These are phyloP conservation scores for Eulemur mongoz DNA, from an alignment of 2,797 vertebrate genomes.

Conservation along the genomic window DNA sequence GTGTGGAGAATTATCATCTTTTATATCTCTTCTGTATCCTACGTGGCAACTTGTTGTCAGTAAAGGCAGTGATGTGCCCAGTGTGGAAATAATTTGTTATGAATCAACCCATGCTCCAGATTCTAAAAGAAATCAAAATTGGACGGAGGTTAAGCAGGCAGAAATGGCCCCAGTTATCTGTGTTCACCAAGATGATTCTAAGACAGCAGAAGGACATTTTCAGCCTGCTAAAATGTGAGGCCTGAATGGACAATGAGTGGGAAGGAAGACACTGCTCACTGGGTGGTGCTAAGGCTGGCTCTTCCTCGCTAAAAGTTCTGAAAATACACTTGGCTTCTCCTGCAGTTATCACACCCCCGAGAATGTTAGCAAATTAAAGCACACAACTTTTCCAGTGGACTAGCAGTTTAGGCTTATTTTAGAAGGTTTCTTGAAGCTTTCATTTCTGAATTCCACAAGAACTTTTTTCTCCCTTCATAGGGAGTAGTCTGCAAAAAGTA, in stretches of 20 bases:
- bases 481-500: not conserved
- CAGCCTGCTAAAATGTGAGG: not conserved
- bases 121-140: not conserved
- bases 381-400: not conserved
- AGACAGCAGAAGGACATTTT: not conserved
- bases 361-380: slow-evolving; percentile 32
- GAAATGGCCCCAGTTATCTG: not conserved
- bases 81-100: not conserved
- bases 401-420: slow-evolving; percentile 13
- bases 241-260: not conserved
- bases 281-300: not conserved
- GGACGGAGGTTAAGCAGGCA: not conserved
- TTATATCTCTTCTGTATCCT: not conserved
- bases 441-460: slow-evolving; percentile 34
- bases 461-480: not conserved
- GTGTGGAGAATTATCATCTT: not conserved
- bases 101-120: not conserved
- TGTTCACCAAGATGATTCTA: not conserved
- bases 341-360: not conserved
- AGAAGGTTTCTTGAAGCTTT: not conserved
- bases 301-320: not conserved
- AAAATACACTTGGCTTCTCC: slow-evolving; percentile 54
- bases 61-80: not conserved
- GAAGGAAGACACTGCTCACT: not conserved
- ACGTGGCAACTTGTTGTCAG: not conserved